Base-by-base conservation (phyloP, 2,797 vertebrate genomes). In the Hippoglossus hippoglossus region DNA sequence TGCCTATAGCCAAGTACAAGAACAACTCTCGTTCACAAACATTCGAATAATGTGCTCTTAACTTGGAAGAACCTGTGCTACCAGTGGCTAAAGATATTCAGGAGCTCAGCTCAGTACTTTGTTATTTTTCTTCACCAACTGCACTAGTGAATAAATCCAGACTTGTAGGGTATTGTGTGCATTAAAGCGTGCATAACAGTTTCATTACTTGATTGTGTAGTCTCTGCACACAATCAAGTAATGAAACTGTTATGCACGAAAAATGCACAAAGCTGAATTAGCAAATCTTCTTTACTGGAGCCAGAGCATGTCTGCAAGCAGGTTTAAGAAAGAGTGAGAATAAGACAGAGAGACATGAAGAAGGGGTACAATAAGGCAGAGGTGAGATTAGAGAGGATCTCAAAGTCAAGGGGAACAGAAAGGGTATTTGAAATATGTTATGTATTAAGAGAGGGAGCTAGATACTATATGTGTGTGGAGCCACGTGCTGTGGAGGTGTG, bases 241-340 rank as follows among this genome's bases (percentile, higher is more conserved):
- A n/a, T n/a, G n/a, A n/a, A n/a, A n/a, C n/a, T n/a, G n/a, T n/a
- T n/a, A n/a, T n/a, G n/a, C n/a, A n/a, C n/a, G n/a, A n/a, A n/a
- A n/a, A n/a, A n/a, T n/a, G n/a, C n/a, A n/a, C n/a, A n/a, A 94
- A 91, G 95, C 95, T 95, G 93, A 94, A 90, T 93, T 95, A 94
- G 94, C 94, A 96, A 94, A 96, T 95, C 82, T 87, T 83, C 91
- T 95, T 91, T 96, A 93, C 63, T 94, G 82, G 92, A 95, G 94
- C 92, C 88, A 82, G 91, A 93, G 85, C 84, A 93, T 89, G 94
- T 96, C 92, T 94, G 79, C 91, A 90, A 87, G 91, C 92, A 82
- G 93, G 91, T 94, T 96, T 96, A 95, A 54, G 79, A 71, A 31
- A 47, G 49, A 54, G 31, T 58, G 46, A 46, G 58, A 57, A 22